These are phyloP conservation scores for Agraylea sexmaculata DNA, from an alignment of 1,140 invertebrate species.

Conservation along the genomic window DNA sequence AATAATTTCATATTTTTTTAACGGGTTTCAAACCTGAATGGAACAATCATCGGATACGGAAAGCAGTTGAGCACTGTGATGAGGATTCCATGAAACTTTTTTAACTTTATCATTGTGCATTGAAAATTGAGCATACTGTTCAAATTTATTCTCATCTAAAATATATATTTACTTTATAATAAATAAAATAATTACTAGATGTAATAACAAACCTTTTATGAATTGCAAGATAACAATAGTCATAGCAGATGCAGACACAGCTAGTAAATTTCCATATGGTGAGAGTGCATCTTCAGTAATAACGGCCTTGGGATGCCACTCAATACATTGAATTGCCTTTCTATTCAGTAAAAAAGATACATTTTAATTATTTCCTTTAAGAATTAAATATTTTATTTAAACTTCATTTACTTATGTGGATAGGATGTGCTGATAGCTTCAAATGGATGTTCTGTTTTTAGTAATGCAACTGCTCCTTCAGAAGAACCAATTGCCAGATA, in stretches of 20 bases:
- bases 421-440: constrained; percentile 20
- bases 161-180: constrained; percentile 9
- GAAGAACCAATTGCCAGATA: constrained; percentile 26
- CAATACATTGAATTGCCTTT: constrained; percentile 50
- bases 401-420: constrained; percentile 24
- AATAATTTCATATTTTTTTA: constrained; percentile 8
- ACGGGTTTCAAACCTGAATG: constrained; percentile 44
- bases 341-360: constrained; percentile 21
- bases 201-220: constrained; percentile 20
- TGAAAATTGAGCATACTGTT: constrained; percentile 38
- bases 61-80: constrained; percentile 50
- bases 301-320: constrained; percentile 60
- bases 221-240: constrained; percentile 45
- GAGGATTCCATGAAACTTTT: constrained; percentile 60
- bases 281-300: constrained; percentile 42
- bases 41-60: constrained; percentile 56
- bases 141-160: constrained; percentile 26
- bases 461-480: constrained; percentile 25
- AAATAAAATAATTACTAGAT: constrained; percentile 5
- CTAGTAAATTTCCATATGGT: constrained; percentile 48
- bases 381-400: constrained; percentile 1
- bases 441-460: constrained; percentile 19
- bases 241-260: constrained; percentile 44
- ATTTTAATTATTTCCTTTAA: constrained; percentile 6
- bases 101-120: constrained; percentile 49